Percentiles rank a stretch among this genome's conserved stretches.
Conservation (phyloP, 92 coral and sea anemone species). For the Porites cylindrica region DNA sequence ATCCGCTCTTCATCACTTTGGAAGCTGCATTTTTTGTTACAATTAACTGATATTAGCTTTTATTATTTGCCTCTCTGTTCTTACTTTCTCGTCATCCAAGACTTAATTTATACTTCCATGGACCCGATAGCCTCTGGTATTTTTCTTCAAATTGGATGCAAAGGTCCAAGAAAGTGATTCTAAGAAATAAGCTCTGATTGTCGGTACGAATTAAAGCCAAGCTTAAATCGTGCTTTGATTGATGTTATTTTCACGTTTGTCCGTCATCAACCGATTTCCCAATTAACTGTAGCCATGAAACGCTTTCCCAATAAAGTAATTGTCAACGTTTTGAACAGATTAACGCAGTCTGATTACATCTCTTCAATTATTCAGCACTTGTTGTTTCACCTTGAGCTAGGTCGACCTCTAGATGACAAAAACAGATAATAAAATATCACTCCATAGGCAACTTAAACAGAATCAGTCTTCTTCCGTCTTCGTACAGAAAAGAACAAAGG, state of each 20-base stretch:
- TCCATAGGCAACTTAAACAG: background rate
- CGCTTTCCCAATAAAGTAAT: background rate
- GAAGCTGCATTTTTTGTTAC: background rate
- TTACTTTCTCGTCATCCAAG: background rate
- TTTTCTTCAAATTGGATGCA: background rate
- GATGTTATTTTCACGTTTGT: background rate
- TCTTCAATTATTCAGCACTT: constrained; percentile 15
- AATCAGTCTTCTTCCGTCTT: background rate
- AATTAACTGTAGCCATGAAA: background rate
- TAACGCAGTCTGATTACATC: constrained; percentile 4
- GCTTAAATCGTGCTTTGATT: background rate
- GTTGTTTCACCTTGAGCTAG: background rate
- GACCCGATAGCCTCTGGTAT: background rate
- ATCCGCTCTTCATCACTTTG: background rate
- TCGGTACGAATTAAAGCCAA: background rate
- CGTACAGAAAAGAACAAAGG: too few species aligned
- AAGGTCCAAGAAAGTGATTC: background rate
- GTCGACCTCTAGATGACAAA: background rate
- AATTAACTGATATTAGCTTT: background rate
- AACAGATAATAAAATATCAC: background rate
- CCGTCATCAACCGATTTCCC: background rate
- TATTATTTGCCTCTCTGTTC: background rate
- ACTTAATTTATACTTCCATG: background rate
- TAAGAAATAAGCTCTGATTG: background rate
- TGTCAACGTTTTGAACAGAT: constrained; percentile 31